Conservation (phyloP, 2,888 invertebrate species). For the Ophonus ardosiacus region DNA sequence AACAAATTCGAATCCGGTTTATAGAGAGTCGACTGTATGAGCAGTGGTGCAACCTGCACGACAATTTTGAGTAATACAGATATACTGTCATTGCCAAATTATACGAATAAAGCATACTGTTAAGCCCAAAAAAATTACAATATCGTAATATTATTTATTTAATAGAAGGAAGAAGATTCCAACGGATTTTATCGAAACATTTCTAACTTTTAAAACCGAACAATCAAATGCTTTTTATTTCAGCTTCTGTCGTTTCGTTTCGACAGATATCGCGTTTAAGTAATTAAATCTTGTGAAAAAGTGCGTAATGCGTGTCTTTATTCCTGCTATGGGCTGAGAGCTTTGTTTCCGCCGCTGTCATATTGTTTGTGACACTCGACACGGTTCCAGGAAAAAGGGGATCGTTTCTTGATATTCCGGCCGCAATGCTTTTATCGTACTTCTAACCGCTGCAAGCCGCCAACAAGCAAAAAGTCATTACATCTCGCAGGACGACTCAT, state of each 20-base stretch:
- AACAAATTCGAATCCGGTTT: no score
- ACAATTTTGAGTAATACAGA: no score
- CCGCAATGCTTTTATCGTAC: constrained; percentile 59
- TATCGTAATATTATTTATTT: no score
- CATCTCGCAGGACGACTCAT: not conserved
- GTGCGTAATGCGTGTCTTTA: constrained; percentile 22
- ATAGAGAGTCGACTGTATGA: no score
- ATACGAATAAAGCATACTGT: no score
- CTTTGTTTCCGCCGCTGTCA: constrained; percentile 63
- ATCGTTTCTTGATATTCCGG: constrained; percentile 58
- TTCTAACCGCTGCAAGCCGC: constrained; percentile 7
- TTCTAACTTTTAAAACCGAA: no score
- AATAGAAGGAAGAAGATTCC: no score
- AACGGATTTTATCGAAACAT: no score
- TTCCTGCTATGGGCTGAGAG: constrained; percentile 10
- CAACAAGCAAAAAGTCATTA: constrained; percentile 20
- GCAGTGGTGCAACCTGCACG: no score
- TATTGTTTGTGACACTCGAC: constrained; percentile 64
- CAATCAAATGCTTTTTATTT: not conserved
- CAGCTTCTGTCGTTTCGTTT: not conserved
- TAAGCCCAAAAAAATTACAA: no score
- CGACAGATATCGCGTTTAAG: constrained; percentile 33
- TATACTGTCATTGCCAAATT: no score
- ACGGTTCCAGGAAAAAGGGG: constrained; percentile 59
- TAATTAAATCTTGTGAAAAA: constrained; percentile 35